Base-by-base conservation (phyloP, 2,113 vertebrate species). In the Melanerpes formicivorus region DNA sequence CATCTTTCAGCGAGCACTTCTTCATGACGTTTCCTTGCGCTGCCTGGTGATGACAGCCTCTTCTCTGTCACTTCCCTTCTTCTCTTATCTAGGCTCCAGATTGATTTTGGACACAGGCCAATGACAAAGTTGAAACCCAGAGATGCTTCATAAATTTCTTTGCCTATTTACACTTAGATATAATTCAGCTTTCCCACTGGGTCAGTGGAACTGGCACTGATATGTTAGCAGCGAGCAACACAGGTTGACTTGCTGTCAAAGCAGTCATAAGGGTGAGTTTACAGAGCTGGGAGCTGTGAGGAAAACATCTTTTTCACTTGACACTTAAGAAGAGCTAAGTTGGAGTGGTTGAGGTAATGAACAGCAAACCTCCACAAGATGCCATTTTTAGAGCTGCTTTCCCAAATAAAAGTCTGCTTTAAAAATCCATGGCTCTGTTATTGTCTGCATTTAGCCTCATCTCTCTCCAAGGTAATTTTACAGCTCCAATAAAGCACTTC, bases 401-500 rank as follows among this genome's bases (percentile, higher is more conserved):
- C 80, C 80, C 71, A 96, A 93, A 87, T 72, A 87, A 94, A 95
- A 90, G 37, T 67, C 60, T 90, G 34, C 30, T 90, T 96, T 93
- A 94, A 90, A 94, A 90, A 96, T 91, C 80, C 65, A 67, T 67
- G 67, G 8, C 62, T 73, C 32, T 88, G 34, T 87, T 93, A 72
- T 74, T 92, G 58, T 89, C 93, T 95, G 70, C 89, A 60, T 96
- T 95, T 97, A 95, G 75, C 79, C 85, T 96, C 80, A 74, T 42
- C 74, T 90, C 62, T 87, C 88, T 93, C 90, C 87, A 93, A 94
- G 79, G 91, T 80, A 90, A 86, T 96, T 96, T 95, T 94, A 90
- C 91, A 91, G 90, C 94, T 74, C 88, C 89, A 93, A 48, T 88
- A 92, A 95, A 96, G 44, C 78, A 84, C 65, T 97, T 95, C 89